phyloP scores from a whole-genome alignment of 2,888 invertebrate species.

The Pheosia gnoma region DNA sequence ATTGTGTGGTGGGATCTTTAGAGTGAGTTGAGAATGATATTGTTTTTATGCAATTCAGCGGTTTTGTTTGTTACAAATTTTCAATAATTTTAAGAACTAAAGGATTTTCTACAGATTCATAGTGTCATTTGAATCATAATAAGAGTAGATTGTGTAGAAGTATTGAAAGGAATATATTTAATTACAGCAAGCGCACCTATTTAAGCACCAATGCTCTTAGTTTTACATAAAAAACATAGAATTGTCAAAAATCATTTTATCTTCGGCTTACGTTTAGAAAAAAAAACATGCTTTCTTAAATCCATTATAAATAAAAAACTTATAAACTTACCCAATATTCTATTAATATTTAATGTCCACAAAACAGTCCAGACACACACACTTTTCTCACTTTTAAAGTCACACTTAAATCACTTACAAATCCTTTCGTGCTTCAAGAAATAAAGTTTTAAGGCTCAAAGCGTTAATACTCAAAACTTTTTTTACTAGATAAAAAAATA shows the following conservation, averaged over 20 bases:
- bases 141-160: too few relatives aligned
- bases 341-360: neutral
- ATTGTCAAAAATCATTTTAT: too few relatives aligned
- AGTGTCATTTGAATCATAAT: too few relatives aligned
- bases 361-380: slow-evolving; percentile 1
- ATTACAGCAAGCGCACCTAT: too few relatives aligned
- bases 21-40: neutral
- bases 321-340: neutral
- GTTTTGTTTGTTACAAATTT: neutral
- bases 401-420: neutral
- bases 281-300: too few relatives aligned
- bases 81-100: too few relatives aligned
- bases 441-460: neutral
- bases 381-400: neutral
- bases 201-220: too few relatives aligned
- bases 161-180: too few relatives aligned
- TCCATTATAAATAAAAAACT: too few relatives aligned
- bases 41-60: neutral
- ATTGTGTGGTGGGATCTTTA: slow-evolving; percentile 41
- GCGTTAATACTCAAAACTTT: neutral
- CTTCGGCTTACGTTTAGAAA: too few relatives aligned
- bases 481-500: neutral
- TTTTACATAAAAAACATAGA: too few relatives aligned
- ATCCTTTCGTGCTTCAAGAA: neutral
- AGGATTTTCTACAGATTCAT: too few relatives aligned